Evolutionary conservation across 2,797 vertebrate species (phyloP), one percentile per base, ranked within the genome.

Genomic region (Sciaenops ocellatus): DNA sequence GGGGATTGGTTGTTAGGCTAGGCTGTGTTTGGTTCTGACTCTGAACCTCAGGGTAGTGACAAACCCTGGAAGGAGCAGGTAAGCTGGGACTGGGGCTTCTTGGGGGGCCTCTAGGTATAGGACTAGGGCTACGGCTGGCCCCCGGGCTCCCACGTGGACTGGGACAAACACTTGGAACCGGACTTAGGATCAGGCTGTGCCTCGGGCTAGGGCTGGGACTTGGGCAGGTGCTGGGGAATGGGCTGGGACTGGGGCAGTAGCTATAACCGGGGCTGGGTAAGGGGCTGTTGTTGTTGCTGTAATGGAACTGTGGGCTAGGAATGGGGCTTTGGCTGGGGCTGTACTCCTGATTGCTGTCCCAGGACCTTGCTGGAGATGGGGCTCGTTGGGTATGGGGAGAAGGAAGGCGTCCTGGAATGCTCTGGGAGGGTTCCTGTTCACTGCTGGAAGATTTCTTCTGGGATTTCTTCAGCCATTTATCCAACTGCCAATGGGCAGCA

Each of bases 391-490:
- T 80, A 54, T 86, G 82, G 11, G 92, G 84, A 78, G 90, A 91
- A 18, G 75, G 87, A 57, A 41, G 56, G 54, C 34, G 70, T 73
- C 71, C 79, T 75, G 80, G 74, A 83, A 85, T 73, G 48, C 76
- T 82, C 69, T 79, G 86, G 61, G 84, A 62, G 6, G 94, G 92
- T 77, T 96, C 94, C 55, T 95, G 95, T 85, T 95, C 95, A 87
- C 95, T 87, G 82, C 94, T 91, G 69, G 93, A 91, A 3, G 93
- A 95, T 89, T 96, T 98, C 88, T 96, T 93, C 68, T 92, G 95
- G 24, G 97, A 96, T 84, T 97, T 99, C 87, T 97, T 97, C 72
- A 99, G 93, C 98, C 98, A 99, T 95, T 98, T 97, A 93, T 99
- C 97, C 93, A 99, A 93, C 92, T 99, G 97, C 98, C 98, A 99